Percentiles rank a stretch among this genome's conserved stretches.
phyloP scores from a whole-genome alignment of 1,140 invertebrate species.

The Sitophilus oryzae region DNA sequence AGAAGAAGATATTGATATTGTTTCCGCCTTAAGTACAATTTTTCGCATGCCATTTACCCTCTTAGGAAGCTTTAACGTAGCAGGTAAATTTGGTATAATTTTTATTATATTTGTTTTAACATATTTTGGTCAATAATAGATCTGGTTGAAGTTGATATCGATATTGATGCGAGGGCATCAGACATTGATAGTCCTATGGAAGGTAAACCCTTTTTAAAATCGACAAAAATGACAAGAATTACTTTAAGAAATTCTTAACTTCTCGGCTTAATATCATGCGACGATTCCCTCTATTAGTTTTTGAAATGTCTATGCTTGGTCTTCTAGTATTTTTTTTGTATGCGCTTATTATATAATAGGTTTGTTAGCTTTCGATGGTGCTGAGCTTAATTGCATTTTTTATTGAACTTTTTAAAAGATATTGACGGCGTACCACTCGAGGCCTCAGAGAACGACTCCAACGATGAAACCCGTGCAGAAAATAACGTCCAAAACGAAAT shows the following conservation, averaged over 20 bases:
- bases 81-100: slow-evolving; percentile 1
- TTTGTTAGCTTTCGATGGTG: neutral
- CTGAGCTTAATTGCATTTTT: neutral
- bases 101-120: neutral
- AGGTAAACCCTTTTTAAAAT: slow-evolving; percentile 9
- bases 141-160: slow-evolving; percentile 5
- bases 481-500: slow-evolving; percentile 18
- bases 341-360: neutral
- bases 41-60: slow-evolving; percentile 8
- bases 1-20: slow-evolving; percentile 10
- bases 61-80: slow-evolving; percentile 6
- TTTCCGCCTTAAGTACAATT: neutral
- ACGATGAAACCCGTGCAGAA: slow-evolving; percentile 8
- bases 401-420: slow-evolving; percentile 10
- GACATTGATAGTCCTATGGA: slow-evolving; percentile 9
- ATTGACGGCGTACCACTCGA: slow-evolving; percentile 25
- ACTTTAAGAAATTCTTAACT: too few species aligned
- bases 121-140: slow-evolving; percentile 1
- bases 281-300: neutral
- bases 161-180: slow-evolving; percentile 8
- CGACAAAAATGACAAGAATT: too few species aligned
- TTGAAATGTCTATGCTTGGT: neutral
- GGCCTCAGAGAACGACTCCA: slow-evolving; percentile 16
- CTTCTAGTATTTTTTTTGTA: neutral
- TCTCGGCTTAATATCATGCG: neutral